Percentiles rank a stretch among this genome's conserved stretches.
Evolutionary conservation across 1,140 invertebrate species (phyloP).

Genomic region (Platorchestia sp.): DNA sequence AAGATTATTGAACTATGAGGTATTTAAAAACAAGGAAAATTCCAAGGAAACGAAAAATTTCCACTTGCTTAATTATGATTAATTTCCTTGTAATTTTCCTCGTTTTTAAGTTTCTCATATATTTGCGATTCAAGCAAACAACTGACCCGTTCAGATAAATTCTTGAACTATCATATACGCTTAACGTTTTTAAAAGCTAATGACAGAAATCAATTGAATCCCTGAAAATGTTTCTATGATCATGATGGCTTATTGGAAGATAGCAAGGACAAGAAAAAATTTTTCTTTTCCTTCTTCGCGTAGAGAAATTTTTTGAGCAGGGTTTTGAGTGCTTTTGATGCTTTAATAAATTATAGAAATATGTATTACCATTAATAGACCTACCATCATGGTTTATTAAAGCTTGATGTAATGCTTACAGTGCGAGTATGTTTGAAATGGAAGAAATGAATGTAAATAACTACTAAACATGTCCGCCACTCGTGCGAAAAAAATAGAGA

Average conservation of each 20-base stretch:
- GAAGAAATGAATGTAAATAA: neutral
- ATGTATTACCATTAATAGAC: neutral
- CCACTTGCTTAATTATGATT: too few species aligned
- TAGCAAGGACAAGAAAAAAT: neutral
- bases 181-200: neutral
- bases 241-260: neutral
- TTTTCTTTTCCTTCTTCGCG: neutral
- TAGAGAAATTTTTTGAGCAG: neutral
- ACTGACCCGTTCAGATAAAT: neutral
- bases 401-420: neutral
- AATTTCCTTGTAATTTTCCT: neutral
- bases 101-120: neutral
- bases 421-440: neutral
- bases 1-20: too few species aligned
- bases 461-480: too few species aligned
- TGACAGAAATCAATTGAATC: neutral
- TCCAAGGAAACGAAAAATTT: too few species aligned
- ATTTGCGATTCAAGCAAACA: neutral
- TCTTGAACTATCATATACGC: neutral
- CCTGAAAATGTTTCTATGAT: neutral
- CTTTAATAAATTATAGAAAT: neutral
- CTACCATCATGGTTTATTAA: neutral
- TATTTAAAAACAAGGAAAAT: too few species aligned
- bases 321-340: neutral
- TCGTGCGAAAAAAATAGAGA: too few species aligned